Base-by-base conservation (phyloP, 2,113 vertebrate species). In the Nothobranchius furzeri region DNA sequence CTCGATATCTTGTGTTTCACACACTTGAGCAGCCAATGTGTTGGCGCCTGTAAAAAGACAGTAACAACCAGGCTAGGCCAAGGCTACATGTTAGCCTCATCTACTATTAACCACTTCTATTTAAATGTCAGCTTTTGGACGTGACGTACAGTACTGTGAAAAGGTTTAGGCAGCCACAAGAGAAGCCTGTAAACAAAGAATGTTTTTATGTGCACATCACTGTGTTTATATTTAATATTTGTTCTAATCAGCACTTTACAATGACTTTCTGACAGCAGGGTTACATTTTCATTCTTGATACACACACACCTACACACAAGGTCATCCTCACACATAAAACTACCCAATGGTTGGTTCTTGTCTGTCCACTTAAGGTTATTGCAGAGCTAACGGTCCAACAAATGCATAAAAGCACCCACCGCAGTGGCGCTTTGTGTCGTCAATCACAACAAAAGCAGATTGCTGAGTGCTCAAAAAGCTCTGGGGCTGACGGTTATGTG, bases 11-110 rank as follows among this genome's bases (percentile, higher is more conserved):
- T 71, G 73, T 75, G 24, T 50, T 76, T 24, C 58, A 66, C 56
- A 67, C 57, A 43, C n/a, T 67, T 64, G 79, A 75, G 78, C 81
- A 79, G 75, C 20, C 20, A 20, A 20, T 20, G 20, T 20, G 20
- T 20, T 20, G 20, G 20, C 20, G 20, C 20, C 20, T 20, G 20
- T 20, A 20, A 20, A 20, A 20, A 20, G 20, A 20, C 20, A 20
- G 20, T 20, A 20, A 20, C 20, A 20, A 20, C 20, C 1, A 20
- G 20, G 20, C 20, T 20, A 20, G 20, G 20, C 20, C 20, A 1
- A 20, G 20, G 20, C 20, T 20, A 20, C 20, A 20, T 20, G 20
- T 20, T 20, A 20, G 20, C 20, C 20, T 20, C 20, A 20, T 20
- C 20, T 20, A 20, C 20, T 20, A 20, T 20, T 20, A 20, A 20